Evolutionary conservation across 1,140 invertebrate genomes (phyloP).

Genomic region (Penaeus indicus): DNA sequence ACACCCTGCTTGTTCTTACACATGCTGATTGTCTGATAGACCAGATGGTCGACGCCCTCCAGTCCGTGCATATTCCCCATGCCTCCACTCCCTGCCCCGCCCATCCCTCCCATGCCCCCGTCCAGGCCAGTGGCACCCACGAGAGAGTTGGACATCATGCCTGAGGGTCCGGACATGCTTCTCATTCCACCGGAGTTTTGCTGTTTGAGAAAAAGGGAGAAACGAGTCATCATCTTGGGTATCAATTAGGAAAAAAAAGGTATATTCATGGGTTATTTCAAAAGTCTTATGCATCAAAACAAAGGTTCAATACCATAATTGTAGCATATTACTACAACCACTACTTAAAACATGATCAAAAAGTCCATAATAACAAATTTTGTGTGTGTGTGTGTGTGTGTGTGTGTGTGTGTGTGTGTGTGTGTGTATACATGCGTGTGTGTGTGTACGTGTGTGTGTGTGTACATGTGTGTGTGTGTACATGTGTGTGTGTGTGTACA

Average conservation of each 20-base stretch:
- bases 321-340: not conserved
- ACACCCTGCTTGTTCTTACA: conserved; percentile 63
- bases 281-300: not conserved
- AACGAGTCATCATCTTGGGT: not conserved
- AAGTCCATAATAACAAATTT: not conserved
- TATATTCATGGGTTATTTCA: conserved; percentile 35
- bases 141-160: conserved; percentile 53
- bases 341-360: not conserved
- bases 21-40: conserved; percentile 73
- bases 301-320: not conserved
- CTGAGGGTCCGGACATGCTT: not conserved
- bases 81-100: conserved; percentile 5
- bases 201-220: not conserved
- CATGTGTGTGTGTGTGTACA: too few relatives aligned
- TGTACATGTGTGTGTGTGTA: too few relatives aligned
- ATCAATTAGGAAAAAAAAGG: not conserved
- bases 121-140: conserved; percentile 41
- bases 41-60: conserved; percentile 71
- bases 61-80: conserved; percentile 69
- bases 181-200: not conserved
- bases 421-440: too few relatives aligned
- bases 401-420: too few relatives aligned
- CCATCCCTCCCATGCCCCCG: conserved; percentile 8
- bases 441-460: too few relatives aligned
- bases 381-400: not conserved